Conservation (phyloP, 2,797 vertebrate species). For the Siniperca scherzeri region DNA sequence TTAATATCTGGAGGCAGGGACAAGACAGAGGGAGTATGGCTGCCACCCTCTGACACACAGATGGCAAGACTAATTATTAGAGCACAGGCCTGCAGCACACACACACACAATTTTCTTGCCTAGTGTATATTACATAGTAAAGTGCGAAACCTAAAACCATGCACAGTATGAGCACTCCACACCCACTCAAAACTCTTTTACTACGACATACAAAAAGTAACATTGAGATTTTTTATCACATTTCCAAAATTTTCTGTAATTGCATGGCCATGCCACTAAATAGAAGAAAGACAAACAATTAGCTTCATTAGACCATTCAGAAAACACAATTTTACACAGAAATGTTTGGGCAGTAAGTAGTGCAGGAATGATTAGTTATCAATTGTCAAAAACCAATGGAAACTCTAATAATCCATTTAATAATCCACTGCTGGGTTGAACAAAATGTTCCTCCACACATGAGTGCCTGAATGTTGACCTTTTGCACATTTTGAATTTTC, state of each 20-base stretch:
- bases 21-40: conserved; percentile 33
- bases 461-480: neutral
- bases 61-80: conserved; percentile 73
- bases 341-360: neutral
- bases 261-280: neutral
- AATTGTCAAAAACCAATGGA: too few species aligned
- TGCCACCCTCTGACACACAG: conserved; percentile 71
- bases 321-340: neutral
- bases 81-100: conserved; percentile 48
- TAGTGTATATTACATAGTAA: neutral
- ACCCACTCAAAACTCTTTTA: neutral
- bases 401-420: too few species aligned
- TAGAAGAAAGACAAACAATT: neutral
- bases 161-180: neutral
- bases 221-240: too few species aligned
- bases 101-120: neutral
- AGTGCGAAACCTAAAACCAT: neutral
- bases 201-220: neutral
- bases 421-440: neutral
- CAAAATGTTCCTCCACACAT: neutral
- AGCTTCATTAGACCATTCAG: neutral
- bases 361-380: neutral
- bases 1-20: conserved; percentile 44
- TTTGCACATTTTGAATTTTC: neutral
- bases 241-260: neutral